phyloP scores from a whole-genome alignment of 2,797 vertebrate species.

The Cynopterus sphinx region DNA sequence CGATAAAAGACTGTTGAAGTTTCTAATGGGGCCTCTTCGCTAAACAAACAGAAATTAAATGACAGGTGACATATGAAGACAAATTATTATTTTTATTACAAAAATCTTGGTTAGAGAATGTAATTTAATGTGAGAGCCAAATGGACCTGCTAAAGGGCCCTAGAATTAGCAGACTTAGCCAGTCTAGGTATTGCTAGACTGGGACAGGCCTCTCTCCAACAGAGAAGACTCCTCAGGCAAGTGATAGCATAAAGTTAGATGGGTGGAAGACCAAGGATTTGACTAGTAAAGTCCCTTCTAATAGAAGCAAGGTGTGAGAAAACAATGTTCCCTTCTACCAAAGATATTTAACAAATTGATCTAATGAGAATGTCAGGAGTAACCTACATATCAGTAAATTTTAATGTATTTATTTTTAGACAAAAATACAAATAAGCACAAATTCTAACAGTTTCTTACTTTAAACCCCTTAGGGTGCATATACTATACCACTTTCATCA shows the following conservation, averaged over 20 bases:
- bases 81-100: neutral
- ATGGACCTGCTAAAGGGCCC: neutral
- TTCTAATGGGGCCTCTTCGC: neutral
- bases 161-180: neutral
- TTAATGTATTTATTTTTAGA: conserved; percentile 4
- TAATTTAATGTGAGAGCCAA: neutral
- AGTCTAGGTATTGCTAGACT: neutral
- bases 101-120: neutral
- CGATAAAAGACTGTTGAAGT: neutral
- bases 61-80: neutral
- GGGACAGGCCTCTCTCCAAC: too few relatives aligned
- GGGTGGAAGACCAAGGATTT: neutral
- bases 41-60: neutral
- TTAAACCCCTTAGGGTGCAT: neutral
- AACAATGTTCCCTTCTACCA: neutral
- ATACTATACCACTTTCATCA: neutral
- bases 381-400: neutral
- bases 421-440: neutral
- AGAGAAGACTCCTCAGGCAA: too few relatives aligned
- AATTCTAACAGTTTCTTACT: neutral
- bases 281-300: neutral
- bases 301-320: neutral
- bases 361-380: neutral
- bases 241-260: neutral
- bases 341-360: neutral